phyloP scores from a whole-genome alignment of 2,888 invertebrate species.

The Ernsta delagoae region DNA sequence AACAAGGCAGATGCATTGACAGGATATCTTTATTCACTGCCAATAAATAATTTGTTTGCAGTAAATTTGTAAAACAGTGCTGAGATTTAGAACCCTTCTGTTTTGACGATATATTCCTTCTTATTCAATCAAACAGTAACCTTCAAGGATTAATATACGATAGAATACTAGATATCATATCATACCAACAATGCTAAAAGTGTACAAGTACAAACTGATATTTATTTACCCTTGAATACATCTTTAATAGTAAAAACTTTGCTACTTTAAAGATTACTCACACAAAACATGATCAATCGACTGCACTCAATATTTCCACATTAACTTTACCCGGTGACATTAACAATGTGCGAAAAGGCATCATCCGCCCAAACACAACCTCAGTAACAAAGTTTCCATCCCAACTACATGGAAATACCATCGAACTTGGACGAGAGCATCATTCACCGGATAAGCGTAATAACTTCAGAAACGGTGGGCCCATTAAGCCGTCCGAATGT shows the following conservation, averaged over 20 bases:
- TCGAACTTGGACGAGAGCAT: background rate
- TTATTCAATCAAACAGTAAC: background rate
- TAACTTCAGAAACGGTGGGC: constrained; percentile 8
- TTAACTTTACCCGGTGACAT: too few relatives aligned
- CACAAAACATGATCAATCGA: too few relatives aligned
- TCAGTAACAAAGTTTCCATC: background rate
- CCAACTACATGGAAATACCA: constrained; percentile 3
- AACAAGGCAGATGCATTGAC: constrained; percentile 14
- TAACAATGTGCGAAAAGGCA: too few relatives aligned
- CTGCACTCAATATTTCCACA: too few relatives aligned
- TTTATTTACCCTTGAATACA: too few relatives aligned
- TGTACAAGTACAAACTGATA: too few relatives aligned
- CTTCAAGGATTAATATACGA: background rate
- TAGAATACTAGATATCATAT: too few relatives aligned
- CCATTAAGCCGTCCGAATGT: constrained; percentile 26
- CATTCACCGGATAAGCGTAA: constrained; percentile 19
- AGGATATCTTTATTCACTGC: constrained; percentile 12
- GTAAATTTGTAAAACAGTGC: constrained; percentile 18
- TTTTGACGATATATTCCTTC: background rate
- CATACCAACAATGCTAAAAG: too few relatives aligned
- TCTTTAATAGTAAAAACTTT: too few relatives aligned
- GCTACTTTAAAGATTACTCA: too few relatives aligned
- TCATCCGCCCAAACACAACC: too few relatives aligned
- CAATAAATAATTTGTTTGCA: constrained; percentile 10
- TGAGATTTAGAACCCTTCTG: background rate